Conservation (phyloP, 2,888 invertebrate genomes). For the Cactoblastis cactorum region DNA sequence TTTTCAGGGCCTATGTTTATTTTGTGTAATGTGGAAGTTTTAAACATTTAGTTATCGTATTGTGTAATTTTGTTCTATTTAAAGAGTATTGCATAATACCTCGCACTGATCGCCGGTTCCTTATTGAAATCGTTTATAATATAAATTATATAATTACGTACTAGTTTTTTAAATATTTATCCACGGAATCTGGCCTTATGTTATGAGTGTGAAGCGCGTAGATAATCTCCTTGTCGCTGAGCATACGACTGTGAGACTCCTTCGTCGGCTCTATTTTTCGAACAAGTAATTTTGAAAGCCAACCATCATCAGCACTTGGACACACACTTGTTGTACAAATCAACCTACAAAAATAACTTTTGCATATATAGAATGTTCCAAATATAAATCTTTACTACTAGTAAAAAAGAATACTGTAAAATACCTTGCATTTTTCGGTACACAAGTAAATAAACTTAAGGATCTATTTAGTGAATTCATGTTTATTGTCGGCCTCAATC, state of each 20-base stretch:
- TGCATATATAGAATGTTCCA: conserved; percentile 31
- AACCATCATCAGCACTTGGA: conserved; percentile 82
- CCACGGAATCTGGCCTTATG: conserved; percentile 92
- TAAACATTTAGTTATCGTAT: conserved; percentile 31
- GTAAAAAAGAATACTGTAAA: conserved; percentile 19
- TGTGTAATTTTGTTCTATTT: conserved; percentile 47
- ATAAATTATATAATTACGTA: conserved; percentile 77
- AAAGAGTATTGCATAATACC: conserved; percentile 64
- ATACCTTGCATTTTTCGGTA: conserved; percentile 66
- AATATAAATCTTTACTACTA: conserved; percentile 31
- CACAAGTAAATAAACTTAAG: conserved; percentile 46
- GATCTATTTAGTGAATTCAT: conserved; percentile 68
- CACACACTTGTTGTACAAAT: conserved; percentile 58
- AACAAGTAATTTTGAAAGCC: conserved; percentile 93
- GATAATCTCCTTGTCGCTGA: conserved; percentile 97
- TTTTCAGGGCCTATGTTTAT: conserved; percentile 36
- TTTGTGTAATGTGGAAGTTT: conserved; percentile 26
- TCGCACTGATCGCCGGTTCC: conserved; percentile 28
- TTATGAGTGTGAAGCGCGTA: conserved; percentile 98
- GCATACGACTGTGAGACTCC: conserved; percentile 97
- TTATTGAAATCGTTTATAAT: conserved; percentile 12
- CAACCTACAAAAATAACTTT: conserved; percentile 58
- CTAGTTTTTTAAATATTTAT: conserved; percentile 94
- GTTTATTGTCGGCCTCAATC: conserved; percentile 22
- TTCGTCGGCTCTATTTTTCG: conserved; percentile 96